Evolutionary conservation across 2,797 vertebrate genomes (phyloP).

Genomic region (Neostethus bicornis): DNA sequence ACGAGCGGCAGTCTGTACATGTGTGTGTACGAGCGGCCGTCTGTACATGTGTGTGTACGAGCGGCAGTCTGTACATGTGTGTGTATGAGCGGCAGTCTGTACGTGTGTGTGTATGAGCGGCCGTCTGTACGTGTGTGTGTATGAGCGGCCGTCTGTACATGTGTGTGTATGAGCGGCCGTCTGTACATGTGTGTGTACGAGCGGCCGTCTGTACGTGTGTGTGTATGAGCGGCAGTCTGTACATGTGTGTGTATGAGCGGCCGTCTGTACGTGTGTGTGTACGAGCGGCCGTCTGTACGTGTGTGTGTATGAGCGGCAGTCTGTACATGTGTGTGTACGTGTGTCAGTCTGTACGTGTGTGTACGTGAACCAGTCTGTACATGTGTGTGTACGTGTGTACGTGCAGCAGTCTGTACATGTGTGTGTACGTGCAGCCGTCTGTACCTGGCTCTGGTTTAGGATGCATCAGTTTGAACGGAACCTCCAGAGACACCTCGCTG

Average conservation of each 20-base stretch:
- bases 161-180: too few relatives aligned
- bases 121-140: conserved; percentile 75
- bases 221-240: too few relatives aligned
- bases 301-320: conserved; percentile 5
- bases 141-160: conserved; percentile 72
- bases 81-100: too few relatives aligned
- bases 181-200: not conserved
- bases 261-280: conserved; percentile 75
- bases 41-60: conserved; percentile 71
- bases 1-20: conserved; percentile 72
- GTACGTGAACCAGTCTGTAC: too few relatives aligned
- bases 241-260: not conserved
- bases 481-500: conserved; percentile 90
- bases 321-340: conserved; percentile 2
- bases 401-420: too few relatives aligned
- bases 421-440: too few relatives aligned
- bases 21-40: conserved; percentile 5
- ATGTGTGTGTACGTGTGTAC: too few relatives aligned
- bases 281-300: conserved; percentile 72
- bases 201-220: conserved; percentile 78
- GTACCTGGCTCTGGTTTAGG: conserved; percentile 87
- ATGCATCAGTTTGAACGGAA: conserved; percentile 93
- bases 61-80: conserved; percentile 78
- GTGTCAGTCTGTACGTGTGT: too few relatives aligned
- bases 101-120: not conserved